Base-by-base conservation (phyloP, 2,797 vertebrate species). In the Bovichtus diacanthus region DNA sequence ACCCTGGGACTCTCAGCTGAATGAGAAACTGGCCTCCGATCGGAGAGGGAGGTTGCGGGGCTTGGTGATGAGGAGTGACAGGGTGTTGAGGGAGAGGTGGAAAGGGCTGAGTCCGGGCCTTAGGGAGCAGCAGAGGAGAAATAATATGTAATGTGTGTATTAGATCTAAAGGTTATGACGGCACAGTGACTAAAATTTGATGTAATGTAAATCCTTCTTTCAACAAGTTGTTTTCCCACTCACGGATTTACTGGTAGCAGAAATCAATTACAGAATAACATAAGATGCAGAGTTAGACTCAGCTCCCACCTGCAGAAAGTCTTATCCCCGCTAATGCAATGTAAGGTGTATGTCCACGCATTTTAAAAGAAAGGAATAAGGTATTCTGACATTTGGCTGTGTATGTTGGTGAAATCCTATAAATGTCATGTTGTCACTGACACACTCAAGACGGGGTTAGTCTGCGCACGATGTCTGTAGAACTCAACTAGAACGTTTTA, bases 21-120 rank as follows among this genome's bases (percentile, higher is more conserved):
- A 91, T 82, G 76, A 90, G 73, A 88, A 85, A 88, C 76, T 73
- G 70, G 72, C 63, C 65, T 71, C 67, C n/a, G 4, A 55, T 59
- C 34, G 60, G 46, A 51, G 69, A 31, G 54, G 67, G 49, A 49
- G 77, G 58, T 16, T 58, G 68, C 6, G 41, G 50, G 58, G 54
- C 43, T 64, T 23, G 43, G 74, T 53, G 49, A 71, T 72, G 69
- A 69, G 80, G 67, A 75, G 65, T 82, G 70, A 78, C 67, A 64
- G 25, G 23, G 50, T 83, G 80, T 65, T 9, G 51, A 54, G 39
- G 62, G 70, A 80, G 71, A 78, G 69, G 64, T 73, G 53, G 43
- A 76, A 71, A 83, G 50, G 70, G 80, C 78, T 75, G 83, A 87
- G 81, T 82, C 77, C 88, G 74, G 59, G 64, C 64, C 47, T 54